A percentile compares a stretch with the other conserved stretches of the same genome.
These are phyloP conservation scores for Spicauda simplicius DNA, from an alignment of 2,888 invertebrate species.

Conservation along the genomic window DNA sequence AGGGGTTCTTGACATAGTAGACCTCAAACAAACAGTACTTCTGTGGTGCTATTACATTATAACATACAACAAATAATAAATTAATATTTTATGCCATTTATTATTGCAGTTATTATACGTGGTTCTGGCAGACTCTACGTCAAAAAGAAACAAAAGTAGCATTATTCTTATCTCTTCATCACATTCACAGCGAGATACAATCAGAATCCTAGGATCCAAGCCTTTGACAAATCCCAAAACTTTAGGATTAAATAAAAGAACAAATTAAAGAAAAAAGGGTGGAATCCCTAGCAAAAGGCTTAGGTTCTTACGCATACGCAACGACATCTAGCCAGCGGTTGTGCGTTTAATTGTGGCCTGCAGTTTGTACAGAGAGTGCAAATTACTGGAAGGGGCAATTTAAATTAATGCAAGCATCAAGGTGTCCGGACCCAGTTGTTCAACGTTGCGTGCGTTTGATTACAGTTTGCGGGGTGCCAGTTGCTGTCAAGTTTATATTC, in stretches of 20 bases:
- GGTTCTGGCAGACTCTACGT: neutral
- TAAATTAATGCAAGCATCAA: neutral
- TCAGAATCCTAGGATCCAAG: neutral
- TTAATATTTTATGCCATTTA: too few relatives aligned
- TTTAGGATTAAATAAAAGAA: neutral
- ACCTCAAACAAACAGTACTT: too few relatives aligned
- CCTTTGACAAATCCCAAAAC: slow-evolving; percentile 4
- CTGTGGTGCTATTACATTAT: too few relatives aligned
- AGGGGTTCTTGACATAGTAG: too few relatives aligned
- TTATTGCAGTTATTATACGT: too few relatives aligned
- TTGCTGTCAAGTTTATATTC: neutral
- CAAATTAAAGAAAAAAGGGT: slow-evolving; percentile 5
- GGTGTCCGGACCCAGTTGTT: slow-evolving; percentile 3
- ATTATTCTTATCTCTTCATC: neutral
- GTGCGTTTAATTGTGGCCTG: slow-evolving; percentile 60
- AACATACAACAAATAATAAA: too few relatives aligned
- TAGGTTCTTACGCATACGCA: slow-evolving; percentile 41
- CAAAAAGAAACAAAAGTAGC: neutral
- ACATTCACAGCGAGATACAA: neutral
- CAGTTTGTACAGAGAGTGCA: slow-evolving; percentile 41
- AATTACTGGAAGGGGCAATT: slow-evolving; percentile 30
- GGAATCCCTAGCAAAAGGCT: slow-evolving; percentile 13
- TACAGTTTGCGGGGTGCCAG: neutral
- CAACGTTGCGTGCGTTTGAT: slow-evolving; percentile 3
- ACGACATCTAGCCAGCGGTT: slow-evolving; percentile 48